Conservation (phyloP, 2,888 invertebrate species). For the Lymantria monacha region DNA sequence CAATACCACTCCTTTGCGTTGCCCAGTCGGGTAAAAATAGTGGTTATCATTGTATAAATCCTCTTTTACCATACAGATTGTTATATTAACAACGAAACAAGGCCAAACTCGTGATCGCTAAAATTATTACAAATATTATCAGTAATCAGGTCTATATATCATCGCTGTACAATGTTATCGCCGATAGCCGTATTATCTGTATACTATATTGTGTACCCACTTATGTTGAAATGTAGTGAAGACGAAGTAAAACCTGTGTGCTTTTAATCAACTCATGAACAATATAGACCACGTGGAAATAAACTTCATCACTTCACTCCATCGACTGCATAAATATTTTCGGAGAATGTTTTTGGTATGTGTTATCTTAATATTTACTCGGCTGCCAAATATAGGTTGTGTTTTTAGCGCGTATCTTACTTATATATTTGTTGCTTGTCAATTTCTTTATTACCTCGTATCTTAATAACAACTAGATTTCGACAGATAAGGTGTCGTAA, state of each 20-base stretch:
- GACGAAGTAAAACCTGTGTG: slow-evolving; percentile 77
- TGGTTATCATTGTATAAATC: no score
- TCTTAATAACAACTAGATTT: no score
- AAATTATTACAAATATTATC: slow-evolving; percentile 18
- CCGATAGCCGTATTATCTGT: slow-evolving; percentile 1
- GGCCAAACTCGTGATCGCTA: slow-evolving; percentile 27
- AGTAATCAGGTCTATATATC: slow-evolving; percentile 1
- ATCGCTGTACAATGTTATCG: not conserved
- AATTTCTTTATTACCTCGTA: no score
- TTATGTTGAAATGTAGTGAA: slow-evolving; percentile 77
- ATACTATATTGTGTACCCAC: slow-evolving; percentile 43
- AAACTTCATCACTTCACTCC: slow-evolving; percentile 17
- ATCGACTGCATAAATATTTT: no score
- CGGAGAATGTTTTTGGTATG: not conserved
- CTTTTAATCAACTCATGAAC: slow-evolving; percentile 68
- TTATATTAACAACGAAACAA: not conserved
- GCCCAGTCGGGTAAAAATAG: no score
- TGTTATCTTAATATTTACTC: not conserved
- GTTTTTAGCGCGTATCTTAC: no score
- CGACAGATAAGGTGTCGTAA: no score
- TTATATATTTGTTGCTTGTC: no score
- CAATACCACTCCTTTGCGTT: no score
- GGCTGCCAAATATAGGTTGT: no score
- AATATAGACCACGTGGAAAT: slow-evolving; percentile 77
- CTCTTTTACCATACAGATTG: no score